Evolutionary conservation across 1,140 invertebrate species (phyloP), one percentile per base, ranked within the genome.

Genomic region (Diabrotica virgifera): DNA sequence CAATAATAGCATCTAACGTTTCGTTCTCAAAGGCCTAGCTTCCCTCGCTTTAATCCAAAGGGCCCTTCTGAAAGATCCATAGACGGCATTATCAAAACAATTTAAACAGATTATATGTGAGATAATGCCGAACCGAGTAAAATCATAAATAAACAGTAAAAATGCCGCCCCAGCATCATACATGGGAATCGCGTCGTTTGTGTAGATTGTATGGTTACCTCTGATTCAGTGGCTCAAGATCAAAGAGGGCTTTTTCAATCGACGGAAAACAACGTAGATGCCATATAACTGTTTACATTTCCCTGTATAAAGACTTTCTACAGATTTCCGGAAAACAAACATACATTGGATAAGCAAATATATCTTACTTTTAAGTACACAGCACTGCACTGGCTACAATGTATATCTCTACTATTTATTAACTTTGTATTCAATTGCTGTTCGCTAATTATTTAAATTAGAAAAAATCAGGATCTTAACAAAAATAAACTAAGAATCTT

Each of bases 31-130:
- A 24, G 24, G 53, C 53, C 40, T 10, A 55, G 24, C 13, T 55
- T 10, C 53, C 13, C 24, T 24, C 53, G 14, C 11, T 55, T 55
- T 24, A 35, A 55, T 55, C 53, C 11, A 55, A 55, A 59, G 10
- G 38, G 11, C 40, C 11, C 40, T 46, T 40, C 13, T 12, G 38
- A 46, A 14, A 5, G 24, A 57, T 14, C 55, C 36, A 36, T 57
- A 59, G 13, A 40, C 13, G 13, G 57, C 57, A 59, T 59, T 59
- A 59, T 59, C 36, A 59, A 59, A 59, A 36, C 57, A 46, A 46
- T 59, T 59, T 59, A 46, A 46, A 46, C 38, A 59, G 57, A 59
- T 59, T 59, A 59, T 59, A 59, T 59, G 57, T 40, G 36, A 40
- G 57, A 59, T 59, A 59, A 59, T 59, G 9, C 38, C 36, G 24